These are phyloP conservation scores for Ctenicera cuprea DNA, from an alignment of 2,888 invertebrate species.

Conservation along the genomic window DNA sequence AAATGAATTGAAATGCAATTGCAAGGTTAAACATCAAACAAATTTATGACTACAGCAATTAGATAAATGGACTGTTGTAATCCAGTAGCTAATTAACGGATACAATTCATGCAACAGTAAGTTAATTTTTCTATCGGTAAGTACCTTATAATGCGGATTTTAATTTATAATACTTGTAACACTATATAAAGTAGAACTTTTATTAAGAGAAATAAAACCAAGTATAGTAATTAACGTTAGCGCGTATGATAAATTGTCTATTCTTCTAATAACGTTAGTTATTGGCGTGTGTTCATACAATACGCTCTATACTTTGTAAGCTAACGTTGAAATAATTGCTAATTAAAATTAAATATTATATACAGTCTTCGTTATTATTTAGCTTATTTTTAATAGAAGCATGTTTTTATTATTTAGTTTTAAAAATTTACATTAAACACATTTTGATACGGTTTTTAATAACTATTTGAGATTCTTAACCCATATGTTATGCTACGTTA, in stretches of 20 bases:
- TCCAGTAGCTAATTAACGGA: conserved; percentile 15
- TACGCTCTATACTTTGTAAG: conserved; percentile 21
- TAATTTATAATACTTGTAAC: conserved; percentile 28
- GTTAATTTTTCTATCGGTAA: background rate
- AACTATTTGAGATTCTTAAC: conserved; percentile 17
- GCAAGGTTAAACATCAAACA: background rate
- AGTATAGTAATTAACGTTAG: conserved; percentile 21
- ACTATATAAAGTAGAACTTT: conserved; percentile 29
- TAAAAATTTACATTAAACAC: background rate
- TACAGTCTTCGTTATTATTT: no score
- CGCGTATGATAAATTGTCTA: conserved; percentile 16
- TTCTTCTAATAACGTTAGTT: conserved; percentile 24
- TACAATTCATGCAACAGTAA: no score
- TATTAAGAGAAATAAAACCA: conserved; percentile 30
- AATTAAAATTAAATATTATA: conserved; percentile 30
- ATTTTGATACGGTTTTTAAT: background rate
- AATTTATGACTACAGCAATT: background rate
- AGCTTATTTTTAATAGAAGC: no score
- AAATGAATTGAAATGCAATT: background rate
- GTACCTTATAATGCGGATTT: conserved; percentile 20
- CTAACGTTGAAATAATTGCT: conserved; percentile 17
- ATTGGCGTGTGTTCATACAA: conserved; percentile 26
- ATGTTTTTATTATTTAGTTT: no score
- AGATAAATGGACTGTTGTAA: conserved; percentile 7
- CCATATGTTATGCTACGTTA: conserved; percentile 11